A percentile compares a stretch with the other conserved stretches of the same genome.
These are phyloP conservation scores for Tipula unca DNA, from an alignment of 2,888 invertebrate species.

Conservation along the genomic window DNA sequence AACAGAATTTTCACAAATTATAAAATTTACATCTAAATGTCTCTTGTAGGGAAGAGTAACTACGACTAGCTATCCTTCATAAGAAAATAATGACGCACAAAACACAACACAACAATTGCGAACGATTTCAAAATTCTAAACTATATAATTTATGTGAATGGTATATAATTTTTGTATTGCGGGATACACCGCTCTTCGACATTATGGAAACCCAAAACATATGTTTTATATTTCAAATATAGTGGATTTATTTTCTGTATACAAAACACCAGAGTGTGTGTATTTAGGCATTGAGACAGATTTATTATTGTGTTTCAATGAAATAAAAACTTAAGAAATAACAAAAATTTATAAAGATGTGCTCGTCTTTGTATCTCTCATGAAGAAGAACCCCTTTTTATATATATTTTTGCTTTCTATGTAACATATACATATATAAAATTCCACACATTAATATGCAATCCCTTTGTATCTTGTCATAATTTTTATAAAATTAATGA, in stretches of 20 bases:
- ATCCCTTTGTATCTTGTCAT: constrained; percentile 16
- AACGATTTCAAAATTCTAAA: background rate
- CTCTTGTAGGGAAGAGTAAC: no score
- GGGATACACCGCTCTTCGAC: background rate
- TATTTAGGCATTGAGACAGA: background rate
- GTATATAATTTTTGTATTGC: background rate
- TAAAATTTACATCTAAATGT: no score
- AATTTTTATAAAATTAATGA: constrained; percentile 18
- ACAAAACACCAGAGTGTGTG: background rate
- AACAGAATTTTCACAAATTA: no score
- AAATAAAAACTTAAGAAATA: background rate
- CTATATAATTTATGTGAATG: background rate
- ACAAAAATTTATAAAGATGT: background rate
- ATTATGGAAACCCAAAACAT: background rate
- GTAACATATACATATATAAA: background rate
- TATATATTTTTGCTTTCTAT: background rate
- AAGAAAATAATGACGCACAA: background rate
- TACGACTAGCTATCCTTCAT: no score
- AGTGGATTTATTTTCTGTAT: background rate
- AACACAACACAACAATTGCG: background rate
- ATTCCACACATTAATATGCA: background rate
- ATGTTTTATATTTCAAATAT: background rate
- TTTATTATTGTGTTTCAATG: background rate
- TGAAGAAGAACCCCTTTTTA: background rate
- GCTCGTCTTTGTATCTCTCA: background rate